Conservation (phyloP, 2,888 invertebrate genomes). For the Timema cristinae region DNA sequence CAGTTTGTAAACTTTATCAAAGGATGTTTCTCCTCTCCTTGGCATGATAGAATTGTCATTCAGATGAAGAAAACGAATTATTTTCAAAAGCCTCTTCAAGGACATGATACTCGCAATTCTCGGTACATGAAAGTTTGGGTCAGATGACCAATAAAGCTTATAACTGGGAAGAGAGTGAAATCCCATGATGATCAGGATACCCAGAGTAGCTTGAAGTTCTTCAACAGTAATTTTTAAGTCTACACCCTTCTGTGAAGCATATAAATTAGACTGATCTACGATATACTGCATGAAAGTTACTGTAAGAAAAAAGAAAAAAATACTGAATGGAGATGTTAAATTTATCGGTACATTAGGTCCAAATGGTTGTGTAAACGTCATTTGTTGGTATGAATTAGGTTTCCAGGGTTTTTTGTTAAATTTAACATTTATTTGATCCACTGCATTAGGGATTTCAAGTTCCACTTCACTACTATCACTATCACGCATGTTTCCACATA, state of each 20-base stretch:
- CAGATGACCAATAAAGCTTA: conserved; percentile 19
- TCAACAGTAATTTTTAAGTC: conserved; percentile 1
- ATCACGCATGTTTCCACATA: too few relatives aligned
- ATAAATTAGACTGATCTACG: conserved; percentile 15
- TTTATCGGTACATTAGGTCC: background rate
- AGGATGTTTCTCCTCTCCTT: conserved; percentile 27
- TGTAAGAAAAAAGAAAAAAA: conserved; percentile 9
- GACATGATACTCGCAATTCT: conserved; percentile 7
- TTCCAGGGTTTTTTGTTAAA: background rate
- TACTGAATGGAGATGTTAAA: conserved; percentile 5
- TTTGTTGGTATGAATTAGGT: background rate
- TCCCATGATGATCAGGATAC: conserved; percentile 21
- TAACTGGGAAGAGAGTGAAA: conserved; percentile 16
- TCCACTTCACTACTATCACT: background rate
- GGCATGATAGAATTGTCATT: conserved; percentile 17
- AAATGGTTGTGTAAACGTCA: background rate
- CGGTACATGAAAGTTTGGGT: conserved; percentile 16
- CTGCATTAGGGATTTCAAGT: background rate
- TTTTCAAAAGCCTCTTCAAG: conserved; percentile 13
- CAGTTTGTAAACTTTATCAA: conserved; percentile 35
- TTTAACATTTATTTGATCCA: background rate
- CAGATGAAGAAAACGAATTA: conserved; percentile 15
- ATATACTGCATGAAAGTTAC: conserved; percentile 4
- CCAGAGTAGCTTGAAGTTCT: conserved; percentile 15
- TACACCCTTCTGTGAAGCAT: conserved; percentile 13